These are phyloP conservation scores for Alca torda DNA, from an alignment of 2,797 vertebrate genomes.

Conservation along the genomic window DNA sequence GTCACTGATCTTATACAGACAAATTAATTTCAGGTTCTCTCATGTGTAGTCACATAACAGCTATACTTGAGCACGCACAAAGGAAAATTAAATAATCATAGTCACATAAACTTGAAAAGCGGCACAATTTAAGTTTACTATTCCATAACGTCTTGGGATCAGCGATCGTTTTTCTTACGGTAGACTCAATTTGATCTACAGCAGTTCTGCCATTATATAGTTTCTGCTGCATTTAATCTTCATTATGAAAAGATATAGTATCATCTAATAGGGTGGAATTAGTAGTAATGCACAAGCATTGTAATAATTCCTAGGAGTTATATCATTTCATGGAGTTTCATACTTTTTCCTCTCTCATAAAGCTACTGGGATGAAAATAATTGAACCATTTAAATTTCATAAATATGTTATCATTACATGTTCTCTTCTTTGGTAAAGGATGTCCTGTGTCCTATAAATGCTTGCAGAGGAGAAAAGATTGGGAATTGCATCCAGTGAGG, in stretches of 20 bases:
- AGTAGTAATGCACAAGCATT: slow-evolving; percentile 67
- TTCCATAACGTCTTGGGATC: slow-evolving; percentile 77
- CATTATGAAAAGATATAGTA: slow-evolving; percentile 70
- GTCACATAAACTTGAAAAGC: slow-evolving; percentile 81
- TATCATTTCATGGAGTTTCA: slow-evolving; percentile 53
- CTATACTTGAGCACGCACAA: slow-evolving; percentile 82
- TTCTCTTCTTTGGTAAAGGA: slow-evolving; percentile 42
- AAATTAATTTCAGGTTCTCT: slow-evolving; percentile 87
- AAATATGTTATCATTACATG: slow-evolving; percentile 44
- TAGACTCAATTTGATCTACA: slow-evolving; percentile 75
- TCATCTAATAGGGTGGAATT: slow-evolving; percentile 74
- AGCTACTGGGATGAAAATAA: slow-evolving; percentile 52
- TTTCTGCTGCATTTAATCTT: slow-evolving; percentile 76
- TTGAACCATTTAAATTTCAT: slow-evolving; percentile 42
- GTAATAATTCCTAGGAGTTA: slow-evolving; percentile 68
- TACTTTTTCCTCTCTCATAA: slow-evolving; percentile 59
- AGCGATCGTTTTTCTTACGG: slow-evolving; percentile 75
- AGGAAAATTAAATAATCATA: slow-evolving; percentile 85
- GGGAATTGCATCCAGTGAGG: not conserved
- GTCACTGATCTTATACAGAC: slow-evolving; percentile 83
- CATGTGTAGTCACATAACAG: slow-evolving; percentile 82
- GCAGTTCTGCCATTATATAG: slow-evolving; percentile 66
- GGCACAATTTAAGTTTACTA: slow-evolving; percentile 79
- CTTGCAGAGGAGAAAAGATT: slow-evolving; percentile 39
- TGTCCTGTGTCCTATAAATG: slow-evolving; percentile 11